These are phyloP conservation scores for Chymomyza fuscimana DNA, from an alignment of 2,888 invertebrate genomes.

Conservation along the genomic window DNA sequence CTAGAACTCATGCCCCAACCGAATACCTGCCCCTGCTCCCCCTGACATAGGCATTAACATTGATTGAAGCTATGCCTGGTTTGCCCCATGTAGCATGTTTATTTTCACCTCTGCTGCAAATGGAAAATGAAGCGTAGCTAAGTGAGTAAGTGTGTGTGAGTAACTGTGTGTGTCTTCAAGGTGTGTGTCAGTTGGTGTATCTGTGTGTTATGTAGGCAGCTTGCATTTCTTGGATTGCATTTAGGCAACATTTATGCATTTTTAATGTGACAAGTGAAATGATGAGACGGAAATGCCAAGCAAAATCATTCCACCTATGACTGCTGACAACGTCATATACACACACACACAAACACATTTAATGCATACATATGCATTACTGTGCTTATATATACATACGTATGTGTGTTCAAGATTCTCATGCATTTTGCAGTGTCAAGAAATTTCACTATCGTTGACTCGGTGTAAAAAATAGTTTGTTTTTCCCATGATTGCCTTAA, in stretches of 20 bases:
- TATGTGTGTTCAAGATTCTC: conserved; percentile 1
- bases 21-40: background rate
- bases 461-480: background rate
- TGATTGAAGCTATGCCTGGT: conserved; percentile 15
- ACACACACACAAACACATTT: background rate
- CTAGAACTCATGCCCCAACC: background rate
- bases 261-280: conserved; percentile 76
- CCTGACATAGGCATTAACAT: background rate
- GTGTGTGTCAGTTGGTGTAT: conserved; percentile 19
- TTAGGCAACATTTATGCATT: conserved; percentile 75
- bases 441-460: conserved; percentile 40
- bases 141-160: conserved; percentile 5
- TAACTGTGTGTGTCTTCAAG: conserved; percentile 43
- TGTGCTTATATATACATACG: background rate
- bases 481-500: too few relatives aligned
- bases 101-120: background rate
- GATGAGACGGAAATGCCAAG: conserved; percentile 55
- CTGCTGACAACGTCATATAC: conserved; percentile 2
- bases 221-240: conserved; percentile 69
- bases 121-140: conserved; percentile 6
- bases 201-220: background rate
- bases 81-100: conserved; percentile 5
- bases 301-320: conserved; percentile 15
- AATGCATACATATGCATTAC: background rate
- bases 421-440: conserved; percentile 58